Evolutionary conservation across 92 coral and sea anemone species (phyloP).

Genomic region (Palythoa grandis): DNA sequence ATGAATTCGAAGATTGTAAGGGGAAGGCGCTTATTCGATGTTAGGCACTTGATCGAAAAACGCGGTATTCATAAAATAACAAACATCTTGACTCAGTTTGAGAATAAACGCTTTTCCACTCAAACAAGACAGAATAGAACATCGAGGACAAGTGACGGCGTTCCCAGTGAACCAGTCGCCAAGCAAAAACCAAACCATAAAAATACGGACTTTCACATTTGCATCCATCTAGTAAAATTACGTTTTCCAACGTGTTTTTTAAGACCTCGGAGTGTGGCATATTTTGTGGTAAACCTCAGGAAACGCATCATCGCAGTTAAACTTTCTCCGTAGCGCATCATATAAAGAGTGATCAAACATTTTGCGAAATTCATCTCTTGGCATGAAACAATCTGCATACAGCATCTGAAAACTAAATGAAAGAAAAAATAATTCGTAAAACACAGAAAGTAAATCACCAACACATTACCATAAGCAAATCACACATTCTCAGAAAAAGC

Average conservation of each 20-base stretch:
- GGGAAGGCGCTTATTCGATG: no score
- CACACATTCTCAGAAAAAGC: no score
- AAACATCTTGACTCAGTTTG: no score
- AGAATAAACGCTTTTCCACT: no score
- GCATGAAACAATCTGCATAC: slow-evolving; percentile 72
- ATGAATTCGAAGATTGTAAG: no score
- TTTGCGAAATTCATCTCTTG: slow-evolving; percentile 62
- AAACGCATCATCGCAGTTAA: slow-evolving; percentile 53
- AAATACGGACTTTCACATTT: background rate
- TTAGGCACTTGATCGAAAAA: no score
- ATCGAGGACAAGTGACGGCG: no score
- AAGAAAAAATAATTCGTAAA: background rate
- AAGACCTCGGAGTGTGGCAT: slow-evolving; percentile 49
- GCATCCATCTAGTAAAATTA: background rate
- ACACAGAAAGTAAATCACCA: background rate
- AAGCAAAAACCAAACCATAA: background rate
- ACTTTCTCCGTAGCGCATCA: slow-evolving; percentile 47
- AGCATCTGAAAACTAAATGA: slow-evolving; percentile 64
- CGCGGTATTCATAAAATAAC: no score
- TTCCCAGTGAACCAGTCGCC: no score
- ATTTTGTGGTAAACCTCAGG: slow-evolving; percentile 67
- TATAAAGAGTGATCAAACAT: slow-evolving; percentile 71
- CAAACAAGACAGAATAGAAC: no score
- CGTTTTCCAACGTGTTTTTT: background rate
- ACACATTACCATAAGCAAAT: no score